These are phyloP conservation scores for Trididemnum clinides DNA, from an alignment of 23 tunicate species.

Conservation along the genomic window DNA sequence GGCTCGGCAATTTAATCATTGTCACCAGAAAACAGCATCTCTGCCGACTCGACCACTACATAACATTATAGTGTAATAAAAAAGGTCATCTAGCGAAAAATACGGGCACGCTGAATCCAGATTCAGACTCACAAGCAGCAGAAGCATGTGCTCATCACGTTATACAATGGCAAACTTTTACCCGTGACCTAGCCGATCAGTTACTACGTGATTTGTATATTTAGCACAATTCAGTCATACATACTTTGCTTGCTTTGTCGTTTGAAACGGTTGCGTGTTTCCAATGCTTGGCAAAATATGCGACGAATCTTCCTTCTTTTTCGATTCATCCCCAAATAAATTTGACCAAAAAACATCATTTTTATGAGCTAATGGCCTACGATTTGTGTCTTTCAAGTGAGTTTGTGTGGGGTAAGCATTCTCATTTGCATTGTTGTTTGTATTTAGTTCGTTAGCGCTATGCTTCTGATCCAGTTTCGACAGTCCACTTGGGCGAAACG, in stretches of 20 bases:
- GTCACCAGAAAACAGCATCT: no score
- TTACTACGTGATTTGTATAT: no score
- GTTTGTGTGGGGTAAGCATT: not conserved
- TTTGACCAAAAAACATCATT: conserved; percentile 47
- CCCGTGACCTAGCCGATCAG: no score
- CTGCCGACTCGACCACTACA: not conserved
- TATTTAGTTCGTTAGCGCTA: conserved; percentile 17
- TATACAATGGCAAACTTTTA: no score
- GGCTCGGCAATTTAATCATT: no score
- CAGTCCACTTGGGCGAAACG: not conserved
- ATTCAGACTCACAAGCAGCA: no score
- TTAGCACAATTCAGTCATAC: not conserved
- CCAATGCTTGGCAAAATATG: not conserved
- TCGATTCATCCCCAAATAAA: conserved; percentile 14
- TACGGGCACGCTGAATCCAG: no score
- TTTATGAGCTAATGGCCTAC: conserved; percentile 28
- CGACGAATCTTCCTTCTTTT: not conserved
- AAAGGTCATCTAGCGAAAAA: not conserved
- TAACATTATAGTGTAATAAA: not conserved
- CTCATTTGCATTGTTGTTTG: not conserved
- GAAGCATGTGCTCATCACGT: no score
- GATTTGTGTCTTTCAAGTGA: not conserved
- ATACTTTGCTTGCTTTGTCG: not conserved
- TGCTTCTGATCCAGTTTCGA: not conserved
- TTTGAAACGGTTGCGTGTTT: not conserved